Evolutionary conservation across 2,113 vertebrate genomes (phyloP).

Genomic region (Actinemys pallida): DNA sequence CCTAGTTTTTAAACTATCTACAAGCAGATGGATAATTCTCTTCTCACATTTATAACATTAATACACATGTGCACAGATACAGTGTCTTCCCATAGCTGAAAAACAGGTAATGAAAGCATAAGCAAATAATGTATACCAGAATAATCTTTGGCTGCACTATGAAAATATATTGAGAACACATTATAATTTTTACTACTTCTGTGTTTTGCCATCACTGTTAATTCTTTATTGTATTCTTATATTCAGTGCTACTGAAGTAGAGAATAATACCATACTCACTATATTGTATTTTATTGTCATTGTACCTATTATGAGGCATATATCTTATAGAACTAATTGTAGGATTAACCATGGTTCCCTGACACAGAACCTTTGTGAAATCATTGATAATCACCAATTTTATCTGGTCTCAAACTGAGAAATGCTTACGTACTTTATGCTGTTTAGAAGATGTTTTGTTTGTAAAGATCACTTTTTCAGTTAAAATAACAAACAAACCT

Average conservation of each 20-base stretch:
- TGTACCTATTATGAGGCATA: background rate
- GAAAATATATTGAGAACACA: background rate
- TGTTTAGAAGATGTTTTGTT: background rate
- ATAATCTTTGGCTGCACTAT: accelerated
- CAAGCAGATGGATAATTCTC: background rate
- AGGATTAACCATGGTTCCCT: background rate
- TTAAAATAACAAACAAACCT: background rate
- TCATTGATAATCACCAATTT: background rate
- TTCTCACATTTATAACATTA: background rate
- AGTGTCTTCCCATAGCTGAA: accelerated
- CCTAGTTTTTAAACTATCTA: background rate
- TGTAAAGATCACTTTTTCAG: background rate
- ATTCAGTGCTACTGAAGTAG: background rate
- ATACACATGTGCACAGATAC: accelerated
- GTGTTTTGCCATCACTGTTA: background rate
- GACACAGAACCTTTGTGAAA: background rate
- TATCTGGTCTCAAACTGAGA: background rate
- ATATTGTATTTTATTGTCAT: background rate
- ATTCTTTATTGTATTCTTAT: background rate
- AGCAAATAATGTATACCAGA: background rate
- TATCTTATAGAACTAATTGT: background rate
- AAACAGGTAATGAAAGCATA: background rate
- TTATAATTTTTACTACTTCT: background rate
- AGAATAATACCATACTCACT: background rate
- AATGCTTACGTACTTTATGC: background rate